Base-by-base conservation (phyloP, 2,888 invertebrate genomes). In the Orthonevra nobilis region DNA sequence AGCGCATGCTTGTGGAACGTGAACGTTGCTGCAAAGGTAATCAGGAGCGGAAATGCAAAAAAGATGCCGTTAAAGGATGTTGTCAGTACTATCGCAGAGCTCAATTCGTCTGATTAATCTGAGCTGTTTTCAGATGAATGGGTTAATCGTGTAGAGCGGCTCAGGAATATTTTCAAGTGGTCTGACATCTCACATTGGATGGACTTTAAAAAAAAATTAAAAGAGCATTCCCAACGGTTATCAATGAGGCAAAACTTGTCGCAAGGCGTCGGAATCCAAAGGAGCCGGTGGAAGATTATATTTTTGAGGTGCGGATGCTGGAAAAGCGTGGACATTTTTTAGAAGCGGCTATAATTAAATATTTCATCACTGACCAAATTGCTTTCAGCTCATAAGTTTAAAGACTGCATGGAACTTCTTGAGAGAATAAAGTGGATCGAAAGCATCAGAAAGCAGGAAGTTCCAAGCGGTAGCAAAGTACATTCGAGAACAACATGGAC, bases 311-410 rank as follows among this genome's bases (percentile, higher is more conserved):
- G 19, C 17, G n/a, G 9, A 40, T 40, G 17, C 17, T 40, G 2
- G 38, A 9, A 40, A 40, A 40, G 38, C 9, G 9, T 19, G 38
- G 19, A 40, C 7, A 40, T 1, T n/a, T 40, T 40, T 40, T n/a
- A n/a, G 17, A 40, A 19, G 38, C 19, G 9, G 38, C 19, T 40
- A 40, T 40, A 40, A 40, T 40, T 9, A 9, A 40, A 40, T 40
- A 40, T n/a, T 0, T 40, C n/a, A 19, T 17, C n/a, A 40, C 17
- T 40, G 38, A 19, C 38, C 2, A 40, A n/a, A 1, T 17, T 38
- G 38, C 17, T 38, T 17, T 17, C 19, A 38, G 38, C 38, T 17
- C 38, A 38, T 9, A 38, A 17, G 38, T 17, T 17, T 38, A 19
- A 17, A 38, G 19, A 38, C n/a, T 38, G 3, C 1, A 17, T 38